These are phyloP conservation scores for Parazoanthus darwini DNA, from an alignment of 92 coral and sea anemone species.

Conservation along the genomic window DNA sequence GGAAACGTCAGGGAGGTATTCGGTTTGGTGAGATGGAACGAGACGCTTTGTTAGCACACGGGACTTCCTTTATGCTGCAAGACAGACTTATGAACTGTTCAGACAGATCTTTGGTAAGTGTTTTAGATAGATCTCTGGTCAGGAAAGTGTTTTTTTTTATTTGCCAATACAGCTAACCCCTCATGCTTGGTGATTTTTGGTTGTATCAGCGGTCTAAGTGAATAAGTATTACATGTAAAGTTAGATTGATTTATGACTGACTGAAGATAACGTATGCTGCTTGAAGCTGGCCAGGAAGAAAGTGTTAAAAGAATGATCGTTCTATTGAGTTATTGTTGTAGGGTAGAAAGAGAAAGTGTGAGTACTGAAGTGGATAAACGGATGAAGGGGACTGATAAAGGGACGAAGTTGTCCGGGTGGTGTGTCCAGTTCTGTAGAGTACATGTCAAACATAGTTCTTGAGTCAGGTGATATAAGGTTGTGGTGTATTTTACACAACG, in stretches of 20 bases:
- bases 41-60: constrained; percentile 94
- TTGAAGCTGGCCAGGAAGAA: background rate
- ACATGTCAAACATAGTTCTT: background rate
- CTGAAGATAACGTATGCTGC: background rate
- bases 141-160: background rate
- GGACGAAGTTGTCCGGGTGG: constrained; percentile 23
- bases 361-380: background rate
- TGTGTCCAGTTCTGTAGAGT: background rate
- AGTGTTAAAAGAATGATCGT: background rate
- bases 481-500: constrained; percentile 2
- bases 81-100: constrained; percentile 98
- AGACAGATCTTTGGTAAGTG: constrained; percentile 85
- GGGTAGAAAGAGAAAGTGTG: background rate
- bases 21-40: constrained; percentile 99
- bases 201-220: background rate
- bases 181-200: background rate
- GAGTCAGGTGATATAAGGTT: background rate
- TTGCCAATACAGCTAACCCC: background rate
- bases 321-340: background rate
- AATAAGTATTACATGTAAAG: background rate
- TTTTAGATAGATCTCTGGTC: background rate
- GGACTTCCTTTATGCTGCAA: constrained; percentile 90
- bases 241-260: no score
- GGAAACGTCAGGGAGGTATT: constrained; percentile 97
- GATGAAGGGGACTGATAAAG: background rate